Evolutionary conservation across 2,888 invertebrate species (phyloP), one percentile per base, ranked within the genome.

Genomic region (Polydrusus pterygomalis): DNA sequence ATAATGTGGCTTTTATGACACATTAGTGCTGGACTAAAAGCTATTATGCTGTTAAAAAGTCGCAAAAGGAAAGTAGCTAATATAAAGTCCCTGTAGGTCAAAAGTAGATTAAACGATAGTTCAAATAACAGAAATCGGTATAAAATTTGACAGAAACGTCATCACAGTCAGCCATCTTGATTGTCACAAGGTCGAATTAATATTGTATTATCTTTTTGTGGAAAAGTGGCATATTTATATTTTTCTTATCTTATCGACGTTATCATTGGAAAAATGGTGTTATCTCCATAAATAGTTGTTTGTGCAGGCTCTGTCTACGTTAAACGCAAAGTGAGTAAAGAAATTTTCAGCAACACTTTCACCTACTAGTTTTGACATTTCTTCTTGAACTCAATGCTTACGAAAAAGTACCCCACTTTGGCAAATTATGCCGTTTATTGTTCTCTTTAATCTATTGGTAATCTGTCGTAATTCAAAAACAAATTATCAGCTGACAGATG

Each of bases 111-210:
- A 2, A 10, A 34, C 34, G 34, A 8, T 34, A 34, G 34, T 3
- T 34, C 34, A 1, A 34, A 30, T 30, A 30, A 2, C 30, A 30
- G 5, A 30, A 30, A 30, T 30, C 54, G 10, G 49, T 47, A 11
- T 2, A 20, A 20, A 51, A 30, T 54, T 54, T 54, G 54, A 54
- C 54, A 54, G 54, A 54, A 30, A 54, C 54, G 54, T 54, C 54
- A 30, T 30, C 30, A 54, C 17, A 47, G n/a, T 25, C 69, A 17
- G 81, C 82, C 82, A 83, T 83, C 58, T 74, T 82, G 80, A 76
- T 78, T 80, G 81, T 80, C 79, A 79, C 80, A 82, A 82, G 83
- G 82, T 81, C 70, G 81, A 79, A 81, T 79, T 70, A 58, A 51
- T 71, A 78, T 75, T 5, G 1, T 25, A 68, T 77, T 79, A 78